Base-by-base conservation (phyloP, 2,888 invertebrate species). In the Pseudococcus viburni region DNA sequence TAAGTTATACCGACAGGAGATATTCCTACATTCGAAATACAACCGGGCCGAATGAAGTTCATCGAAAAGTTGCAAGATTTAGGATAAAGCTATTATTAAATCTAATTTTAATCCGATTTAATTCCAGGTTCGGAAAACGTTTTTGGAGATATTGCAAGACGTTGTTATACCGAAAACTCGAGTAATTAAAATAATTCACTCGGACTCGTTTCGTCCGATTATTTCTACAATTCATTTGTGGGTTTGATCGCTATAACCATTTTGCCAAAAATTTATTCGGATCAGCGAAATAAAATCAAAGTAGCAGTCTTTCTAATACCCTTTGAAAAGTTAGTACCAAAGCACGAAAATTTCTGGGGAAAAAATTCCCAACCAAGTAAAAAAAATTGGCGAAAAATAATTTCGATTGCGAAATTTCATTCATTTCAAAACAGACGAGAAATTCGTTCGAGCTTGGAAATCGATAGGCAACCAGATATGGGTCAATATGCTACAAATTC, bases 381-480 rank as follows among this genome's bases (percentile, higher is more conserved):
- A 84, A 17, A 84, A 19, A 46, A 6, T 90, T 90, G 4, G 84
- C 88, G 2, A 91, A 90, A 89, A 33, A 33, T 2, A 33, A 33
- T 33, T 33, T 3, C 1, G 26, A 33, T 33, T 2, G 90, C 89
- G 6, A 89, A 90, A 17, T 51, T 90, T 12, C 91, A 90, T 84
- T 90, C 89, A 0, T 91, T 42, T 42, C 42, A 42, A 42, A 42
- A 0, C 42, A 42, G 90, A 91, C 88, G 89, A 11, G 89, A 88
- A 84, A 90, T 90, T 91, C 9, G 55, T 90, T 7, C 51, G 89
- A 1, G 91, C 90, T 83, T 90, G 90, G 19, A 90, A 90, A 84
- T 90, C 90, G 46, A 89, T 91, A 90, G 90, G 88, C 90, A 15
- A 51, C 48, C 48, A 12, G 48, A 51, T 51, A 15, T 51, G 48